Evolutionary conservation across 2,888 invertebrate genomes (phyloP), one percentile per base, ranked within the genome.

Genomic region (Eupeodes latifasciatus): DNA sequence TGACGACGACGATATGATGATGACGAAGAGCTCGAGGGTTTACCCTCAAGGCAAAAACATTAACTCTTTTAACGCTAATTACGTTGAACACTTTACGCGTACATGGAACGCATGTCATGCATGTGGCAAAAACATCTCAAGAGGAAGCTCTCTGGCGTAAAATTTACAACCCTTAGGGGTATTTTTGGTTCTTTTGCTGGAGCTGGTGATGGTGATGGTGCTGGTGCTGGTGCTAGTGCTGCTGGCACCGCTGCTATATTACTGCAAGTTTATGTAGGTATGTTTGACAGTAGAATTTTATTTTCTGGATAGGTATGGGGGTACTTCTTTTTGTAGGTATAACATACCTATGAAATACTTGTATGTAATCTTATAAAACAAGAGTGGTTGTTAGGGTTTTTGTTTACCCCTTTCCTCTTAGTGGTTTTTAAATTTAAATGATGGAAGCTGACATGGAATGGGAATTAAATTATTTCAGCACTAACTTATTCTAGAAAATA

Each of bases 61-160:
- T 76, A 81, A 81, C 76, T 85, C 72, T 85, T 85, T 76, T 76
- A 36, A 75, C 71, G 81, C 76, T 81, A 85, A 85, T 85, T 80
- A 80, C 40, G 53, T 71, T 81, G 51, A 76, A 76, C 85, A 76
- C 62, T 85, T 81, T 51, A 66, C 71, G 76, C 81, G 61, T 61
- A 83, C 75, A 74, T 40, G 40, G 44, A 75, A 69, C 74, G 55
- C 62, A 69, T 69, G 71, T 76, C 85, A 85, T 76, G 85, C 85
- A 69, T 69, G 76, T 77, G 71, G 51, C 27, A 44, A 78, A 53
- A 34, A 9, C 69, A 69, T 34, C 53, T 53, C 49, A 53, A 36
- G 16, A 36, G 16, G 36, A 51, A 36, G 16, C 69, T 69, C 49
- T 53, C 69, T 69, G 34, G 69, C 53, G 69, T 51, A 69, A 69